phyloP scores from a whole-genome alignment of 2,797 vertebrate species.

The Cetoscarus ocellatus region DNA sequence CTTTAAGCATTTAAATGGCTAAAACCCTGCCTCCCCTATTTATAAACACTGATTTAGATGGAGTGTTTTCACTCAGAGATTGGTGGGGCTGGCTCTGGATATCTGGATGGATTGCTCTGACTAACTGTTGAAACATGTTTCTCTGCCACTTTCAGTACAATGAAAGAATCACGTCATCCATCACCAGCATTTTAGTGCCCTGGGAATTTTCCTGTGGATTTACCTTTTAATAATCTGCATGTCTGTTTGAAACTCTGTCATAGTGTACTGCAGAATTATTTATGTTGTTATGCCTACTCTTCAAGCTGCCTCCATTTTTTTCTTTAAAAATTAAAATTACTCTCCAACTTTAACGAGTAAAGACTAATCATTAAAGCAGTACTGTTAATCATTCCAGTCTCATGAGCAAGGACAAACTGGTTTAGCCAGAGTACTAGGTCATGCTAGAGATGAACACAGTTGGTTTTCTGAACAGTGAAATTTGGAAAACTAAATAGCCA shows the following conservation, averaged over 20 bases:
- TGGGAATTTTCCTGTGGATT: background rate
- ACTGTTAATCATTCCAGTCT: background rate
- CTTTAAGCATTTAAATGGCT: too few species aligned
- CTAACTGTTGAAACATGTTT: background rate
- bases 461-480: too few species aligned
- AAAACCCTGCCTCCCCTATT: too few species aligned
- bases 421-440: background rate
- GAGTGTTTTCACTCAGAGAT: too few species aligned
- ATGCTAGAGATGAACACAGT: too few species aligned
- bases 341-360: constrained; percentile 19
- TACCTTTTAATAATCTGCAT: constrained; percentile 3
- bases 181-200: background rate
- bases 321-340: constrained; percentile 32
- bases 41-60: too few species aligned
- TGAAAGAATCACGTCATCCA: background rate
- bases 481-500: too few species aligned
- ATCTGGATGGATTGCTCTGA: too few species aligned
- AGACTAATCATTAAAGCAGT: constrained; percentile 5
- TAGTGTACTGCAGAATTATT: constrained; percentile 6
- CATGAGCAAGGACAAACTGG: background rate
- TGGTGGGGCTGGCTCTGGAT: too few species aligned
- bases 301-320: constrained; percentile 28
- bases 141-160: background rate
- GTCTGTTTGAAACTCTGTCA: constrained; percentile 6
- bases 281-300: constrained; percentile 25